Conservation (phyloP, 2,797 vertebrate genomes). For the Pelodytes ibericus region DNA sequence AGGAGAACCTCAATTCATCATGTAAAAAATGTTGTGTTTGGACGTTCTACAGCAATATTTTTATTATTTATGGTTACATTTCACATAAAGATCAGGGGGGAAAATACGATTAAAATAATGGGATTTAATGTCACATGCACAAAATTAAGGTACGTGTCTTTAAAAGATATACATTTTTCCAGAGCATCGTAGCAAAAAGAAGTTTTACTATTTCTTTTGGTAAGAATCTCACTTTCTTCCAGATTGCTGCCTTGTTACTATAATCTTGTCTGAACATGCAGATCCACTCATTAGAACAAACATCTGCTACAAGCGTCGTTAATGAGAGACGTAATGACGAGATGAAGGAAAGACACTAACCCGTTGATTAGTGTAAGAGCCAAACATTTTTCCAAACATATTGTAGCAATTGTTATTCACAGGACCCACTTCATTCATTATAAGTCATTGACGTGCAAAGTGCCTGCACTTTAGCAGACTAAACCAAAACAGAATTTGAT, state of each 20-base stretch:
- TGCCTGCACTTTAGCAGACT: too few species aligned
- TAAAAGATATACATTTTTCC: slow-evolving; percentile 1
- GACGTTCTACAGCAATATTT: too few species aligned
- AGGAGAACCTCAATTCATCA: too few species aligned
- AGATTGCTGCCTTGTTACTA: slow-evolving; percentile 62
- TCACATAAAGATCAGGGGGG: too few species aligned
- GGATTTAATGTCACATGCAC: neutral
- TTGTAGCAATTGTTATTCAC: slow-evolving; percentile 28
- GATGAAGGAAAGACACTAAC: slow-evolving; percentile 63
- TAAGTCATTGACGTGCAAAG: slow-evolving; percentile 9
- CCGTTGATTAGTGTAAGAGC: slow-evolving; percentile 60
- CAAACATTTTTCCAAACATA: slow-evolving; percentile 29
- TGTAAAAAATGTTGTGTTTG: too few species aligned
- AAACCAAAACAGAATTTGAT: too few species aligned
- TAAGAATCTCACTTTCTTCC: slow-evolving; percentile 50
- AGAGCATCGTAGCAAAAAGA: neutral
- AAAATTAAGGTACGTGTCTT: neutral
- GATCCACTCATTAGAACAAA: slow-evolving; percentile 69
- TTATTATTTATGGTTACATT: too few species aligned
- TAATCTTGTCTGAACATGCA: slow-evolving; percentile 64
- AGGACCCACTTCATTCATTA: slow-evolving; percentile 11
- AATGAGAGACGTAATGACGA: slow-evolving; percentile 66
- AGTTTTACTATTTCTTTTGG: slow-evolving; percentile 55
- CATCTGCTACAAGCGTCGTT: slow-evolving; percentile 69
- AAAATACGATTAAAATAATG: too few species aligned